A percentile compares a stretch with the other conserved stretches of the same genome.
phyloP scores from a whole-genome alignment of 2,113 vertebrate species.

The Acrocephalus kingi region DNA sequence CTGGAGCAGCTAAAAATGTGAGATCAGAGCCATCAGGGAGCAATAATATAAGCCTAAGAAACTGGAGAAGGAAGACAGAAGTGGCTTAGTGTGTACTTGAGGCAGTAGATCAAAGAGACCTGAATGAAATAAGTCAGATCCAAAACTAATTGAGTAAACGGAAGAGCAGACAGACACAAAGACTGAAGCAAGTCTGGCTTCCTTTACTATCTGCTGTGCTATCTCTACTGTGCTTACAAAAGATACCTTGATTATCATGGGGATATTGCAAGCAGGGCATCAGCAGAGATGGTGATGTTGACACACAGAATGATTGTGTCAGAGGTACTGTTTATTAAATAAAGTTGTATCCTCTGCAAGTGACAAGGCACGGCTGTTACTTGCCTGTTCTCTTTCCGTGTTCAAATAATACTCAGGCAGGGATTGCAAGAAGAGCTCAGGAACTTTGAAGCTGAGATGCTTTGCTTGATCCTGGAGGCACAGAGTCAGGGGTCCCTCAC shows the following conservation, averaged over 20 bases:
- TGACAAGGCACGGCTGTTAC: neutral
- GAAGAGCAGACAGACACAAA: neutral
- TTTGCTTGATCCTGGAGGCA: neutral
- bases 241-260: neutral
- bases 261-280: neutral
- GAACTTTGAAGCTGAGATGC: neutral
- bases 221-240: neutral
- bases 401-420: neutral
- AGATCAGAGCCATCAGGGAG: neutral
- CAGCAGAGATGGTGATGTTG: neutral
- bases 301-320: neutral
- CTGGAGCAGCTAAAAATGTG: neutral
- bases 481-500: neutral
- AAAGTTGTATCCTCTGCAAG: neutral
- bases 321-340: neutral
- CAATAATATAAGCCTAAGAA: neutral
- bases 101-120: neutral
- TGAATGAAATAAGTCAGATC: neutral
- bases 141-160: neutral
- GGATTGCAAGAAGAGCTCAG: neutral
- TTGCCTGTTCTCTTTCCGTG: neutral
- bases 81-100: neutral
- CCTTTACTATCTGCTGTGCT: neutral
- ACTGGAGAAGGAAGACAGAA: slow-evolving; percentile 21
- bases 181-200: neutral